These are phyloP conservation scores for Tetanocera ferruginea DNA, from an alignment of 2,888 invertebrate species.

Conservation along the genomic window DNA sequence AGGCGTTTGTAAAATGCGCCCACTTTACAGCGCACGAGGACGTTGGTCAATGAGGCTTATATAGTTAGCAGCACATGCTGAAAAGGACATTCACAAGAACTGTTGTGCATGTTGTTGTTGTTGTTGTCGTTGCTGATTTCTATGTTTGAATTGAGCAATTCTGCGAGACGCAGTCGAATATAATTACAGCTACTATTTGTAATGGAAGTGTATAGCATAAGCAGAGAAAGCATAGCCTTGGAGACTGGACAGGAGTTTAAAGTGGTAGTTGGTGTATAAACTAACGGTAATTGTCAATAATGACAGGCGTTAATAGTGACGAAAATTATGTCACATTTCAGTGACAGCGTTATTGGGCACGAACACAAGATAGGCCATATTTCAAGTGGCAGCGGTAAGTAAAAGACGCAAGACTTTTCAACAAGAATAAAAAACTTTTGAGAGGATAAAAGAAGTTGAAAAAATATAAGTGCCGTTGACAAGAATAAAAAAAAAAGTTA, in stretches of 20 bases:
- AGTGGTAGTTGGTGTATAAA: not conserved
- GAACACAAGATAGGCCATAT: not conserved
- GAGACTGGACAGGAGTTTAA: too few relatives aligned
- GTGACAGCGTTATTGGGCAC: constrained; percentile 24
- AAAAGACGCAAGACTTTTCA: too few relatives aligned
- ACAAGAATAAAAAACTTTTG: too few relatives aligned
- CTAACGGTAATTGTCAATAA: constrained; percentile 26
- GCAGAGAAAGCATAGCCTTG: not conserved
- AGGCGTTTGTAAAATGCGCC: constrained; percentile 19
- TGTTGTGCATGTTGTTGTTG: not conserved
- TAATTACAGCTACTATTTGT: not conserved
- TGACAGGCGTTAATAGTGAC: constrained; percentile 32
- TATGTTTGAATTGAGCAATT: constrained; percentile 9
- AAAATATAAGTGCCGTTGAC: too few relatives aligned
- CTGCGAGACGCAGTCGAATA: not conserved
- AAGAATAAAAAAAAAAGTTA: too few relatives aligned
- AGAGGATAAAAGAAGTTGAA: too few relatives aligned
- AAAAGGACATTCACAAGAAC: constrained; percentile 2
- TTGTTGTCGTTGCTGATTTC: not conserved
- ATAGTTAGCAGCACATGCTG: not conserved
- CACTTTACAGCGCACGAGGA: constrained; percentile 4
- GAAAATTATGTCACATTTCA: constrained; percentile 33
- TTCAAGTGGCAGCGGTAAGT: too few relatives aligned
- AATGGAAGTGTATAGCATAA: not conserved
- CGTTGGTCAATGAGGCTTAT: constrained; percentile 20